Percentiles rank a stretch among this genome's conserved stretches.
phyloP scores from a whole-genome alignment of 2,113 vertebrate genomes.

The Dipodomys merriami region DNA sequence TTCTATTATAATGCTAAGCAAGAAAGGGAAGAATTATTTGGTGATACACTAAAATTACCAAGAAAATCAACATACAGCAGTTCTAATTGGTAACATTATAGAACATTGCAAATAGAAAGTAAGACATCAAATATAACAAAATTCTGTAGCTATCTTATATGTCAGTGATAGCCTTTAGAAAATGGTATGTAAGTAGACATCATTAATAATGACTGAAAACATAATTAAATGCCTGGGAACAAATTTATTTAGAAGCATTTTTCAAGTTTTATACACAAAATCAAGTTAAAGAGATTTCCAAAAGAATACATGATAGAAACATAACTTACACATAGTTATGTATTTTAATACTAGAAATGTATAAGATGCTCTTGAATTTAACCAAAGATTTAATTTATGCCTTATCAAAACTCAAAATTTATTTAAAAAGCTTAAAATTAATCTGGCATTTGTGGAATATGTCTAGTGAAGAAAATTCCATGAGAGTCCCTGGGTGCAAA shows the following conservation, averaged over 20 bases:
- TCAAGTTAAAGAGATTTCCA: not conserved
- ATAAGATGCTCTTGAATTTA: not conserved
- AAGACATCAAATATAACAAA: not conserved
- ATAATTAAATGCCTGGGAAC: not conserved
- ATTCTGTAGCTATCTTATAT: not conserved
- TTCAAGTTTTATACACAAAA: not conserved
- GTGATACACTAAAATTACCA: not conserved
- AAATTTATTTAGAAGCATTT: not conserved
- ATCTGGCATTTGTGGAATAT: not conserved
- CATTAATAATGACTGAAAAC: not conserved
- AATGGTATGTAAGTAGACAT: not conserved
- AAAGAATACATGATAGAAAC: conserved; percentile 6
- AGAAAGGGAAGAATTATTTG: conserved; percentile 1
- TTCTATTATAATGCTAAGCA: not conserved
- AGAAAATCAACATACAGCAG: not conserved
- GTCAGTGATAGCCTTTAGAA: not conserved
- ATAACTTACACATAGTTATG: not conserved
- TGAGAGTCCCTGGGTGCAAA: not conserved
- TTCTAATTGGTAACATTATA: not conserved
- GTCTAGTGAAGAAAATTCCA: conserved; percentile 20
- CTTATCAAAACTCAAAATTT: not conserved
- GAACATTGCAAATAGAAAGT: not conserved
- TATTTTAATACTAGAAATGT: not conserved
- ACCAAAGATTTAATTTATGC: not conserved
- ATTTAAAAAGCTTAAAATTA: not conserved